Base-by-base conservation (phyloP, 2,797 vertebrate species). In the Phyllotis vaccarum region DNA sequence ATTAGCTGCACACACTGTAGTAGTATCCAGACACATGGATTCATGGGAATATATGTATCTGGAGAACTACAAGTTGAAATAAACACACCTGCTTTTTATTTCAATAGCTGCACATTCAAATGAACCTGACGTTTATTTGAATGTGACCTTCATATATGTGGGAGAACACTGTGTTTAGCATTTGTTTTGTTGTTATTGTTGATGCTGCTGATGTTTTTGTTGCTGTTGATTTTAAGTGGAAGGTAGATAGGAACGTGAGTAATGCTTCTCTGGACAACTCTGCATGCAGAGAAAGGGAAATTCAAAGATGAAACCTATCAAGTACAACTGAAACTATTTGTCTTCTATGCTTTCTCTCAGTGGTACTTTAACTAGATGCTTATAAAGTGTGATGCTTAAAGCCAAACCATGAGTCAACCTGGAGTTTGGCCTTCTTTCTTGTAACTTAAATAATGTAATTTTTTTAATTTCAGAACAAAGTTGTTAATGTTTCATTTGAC, bases 41-140 rank as follows among this genome's bases (percentile, higher is more conserved):
- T 93, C 89, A 56, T 97, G 79, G 60, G 89, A 98, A 96, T 98
- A 93, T 74, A 34, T 97, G 92, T 96, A 92, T 97, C 76, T 98
- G 98, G 96, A 97, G 97, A 95, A 87, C 95, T 97, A 86, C 91
- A 97, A 97, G 98, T 98, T 97, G 96, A 98, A 98, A 98, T 98
- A 97, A 96, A 87, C 7, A 96, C 97, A 98, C 96, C 96, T 98
- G 96, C 97, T 97, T 98, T 97, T 98, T 98, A 98, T 98, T 98
- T 98, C 96, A 98, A 96, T 98, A 96, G 85, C 89, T 96, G n/a
- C 98, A 96, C 98, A 98, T 98, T 98, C 98, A 98, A 97, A 98
- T 98, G 97, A 94, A 98, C 90, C 93, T 90, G 95, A 95, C 96
- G 98, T 97, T 97, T 98, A 29, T 98, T 98, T 98, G 97, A 98